These are phyloP conservation scores for Plebejus argus DNA, from an alignment of 2,888 invertebrate genomes.

Conservation along the genomic window DNA sequence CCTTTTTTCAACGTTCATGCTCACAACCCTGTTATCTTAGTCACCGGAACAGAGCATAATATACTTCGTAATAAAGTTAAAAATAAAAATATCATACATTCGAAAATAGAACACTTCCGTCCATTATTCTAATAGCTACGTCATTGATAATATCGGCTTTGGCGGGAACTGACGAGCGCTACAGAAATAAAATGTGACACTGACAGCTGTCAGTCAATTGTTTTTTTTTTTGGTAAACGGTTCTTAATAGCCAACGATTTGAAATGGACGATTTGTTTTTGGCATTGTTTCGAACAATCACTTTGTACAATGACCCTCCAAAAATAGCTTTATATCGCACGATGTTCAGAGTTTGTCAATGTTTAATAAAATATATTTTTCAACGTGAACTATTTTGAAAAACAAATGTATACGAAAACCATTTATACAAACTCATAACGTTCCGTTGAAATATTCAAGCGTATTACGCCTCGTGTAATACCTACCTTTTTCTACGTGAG, in stretches of 20 bases:
- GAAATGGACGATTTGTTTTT: constrained; percentile 9
- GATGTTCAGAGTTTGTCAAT: not conserved
- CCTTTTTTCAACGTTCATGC: too few species aligned
- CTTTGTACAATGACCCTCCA: constrained; percentile 4
- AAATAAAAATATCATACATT: not conserved
- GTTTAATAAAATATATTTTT: not conserved
- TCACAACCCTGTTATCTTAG: not conserved
- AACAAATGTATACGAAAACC: not conserved
- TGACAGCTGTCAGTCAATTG: constrained; percentile 19
- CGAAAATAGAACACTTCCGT: constrained; percentile 10
- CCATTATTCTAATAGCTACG: constrained; percentile 7
- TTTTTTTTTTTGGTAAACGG: not conserved
- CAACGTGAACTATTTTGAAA: not conserved
- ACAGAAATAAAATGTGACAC: constrained; percentile 18
- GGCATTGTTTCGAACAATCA: not conserved
- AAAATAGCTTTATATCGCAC: not conserved
- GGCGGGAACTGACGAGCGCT: constrained; percentile 26
- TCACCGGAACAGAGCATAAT: not conserved
- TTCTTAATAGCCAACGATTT: not conserved
- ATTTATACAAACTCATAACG: not conserved
- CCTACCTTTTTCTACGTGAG: not conserved
- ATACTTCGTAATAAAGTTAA: not conserved
- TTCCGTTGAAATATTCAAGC: not conserved
- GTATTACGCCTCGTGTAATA: not conserved
- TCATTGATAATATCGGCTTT: constrained; percentile 27